Evolutionary conservation across 2,888 invertebrate species (phyloP), one percentile per base, ranked within the genome.

Genomic region (Dryadula phaetusa): DNA sequence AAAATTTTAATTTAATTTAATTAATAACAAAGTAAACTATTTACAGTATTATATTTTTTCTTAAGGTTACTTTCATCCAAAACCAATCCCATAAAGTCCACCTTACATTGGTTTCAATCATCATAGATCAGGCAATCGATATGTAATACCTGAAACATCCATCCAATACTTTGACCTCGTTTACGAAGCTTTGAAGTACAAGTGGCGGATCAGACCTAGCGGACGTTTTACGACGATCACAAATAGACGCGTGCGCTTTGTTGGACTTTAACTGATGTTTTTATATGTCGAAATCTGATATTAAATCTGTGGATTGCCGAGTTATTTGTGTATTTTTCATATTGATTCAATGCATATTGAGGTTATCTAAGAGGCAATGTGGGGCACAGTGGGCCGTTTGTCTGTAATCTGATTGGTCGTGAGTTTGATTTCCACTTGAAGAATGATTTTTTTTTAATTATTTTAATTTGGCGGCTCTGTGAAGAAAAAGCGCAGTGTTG

Each of bases 211-310:
- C 77, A 75, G 75, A 78, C 77, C 76, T 74, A 76, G 73, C 75
- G 70, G 74, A 72, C 72, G 75, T 75, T 81, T 80, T 82, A 82
- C 77, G 81, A 80, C 60, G 71, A 71, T 74, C 78, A 72, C 72
- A 81, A 80, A 81, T 81, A 81, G 81, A 76, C 79, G 75, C 69
- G 75, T 70, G 74, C 75, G 76, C 69, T 64, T 75, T 74, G 72
- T 67, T 73, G 70, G 68, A 64, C 49, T 69, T 69, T 66, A 69
- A 66, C 54, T 28, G 61, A 67, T 67, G 64, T 62, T 69, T 70
- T 72, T 71, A 68, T 61, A 66, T 69, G 54, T 71, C 46, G 64
- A 56, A 28, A 64, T 46, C 12, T 37, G 22, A 25, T 64, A n/a
- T 14, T 42, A 25, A 22, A 25, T 58, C 22, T 37, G 5, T 18